Conservation (phyloP, 2,888 invertebrate genomes). For the Microchrysa polita region DNA sequence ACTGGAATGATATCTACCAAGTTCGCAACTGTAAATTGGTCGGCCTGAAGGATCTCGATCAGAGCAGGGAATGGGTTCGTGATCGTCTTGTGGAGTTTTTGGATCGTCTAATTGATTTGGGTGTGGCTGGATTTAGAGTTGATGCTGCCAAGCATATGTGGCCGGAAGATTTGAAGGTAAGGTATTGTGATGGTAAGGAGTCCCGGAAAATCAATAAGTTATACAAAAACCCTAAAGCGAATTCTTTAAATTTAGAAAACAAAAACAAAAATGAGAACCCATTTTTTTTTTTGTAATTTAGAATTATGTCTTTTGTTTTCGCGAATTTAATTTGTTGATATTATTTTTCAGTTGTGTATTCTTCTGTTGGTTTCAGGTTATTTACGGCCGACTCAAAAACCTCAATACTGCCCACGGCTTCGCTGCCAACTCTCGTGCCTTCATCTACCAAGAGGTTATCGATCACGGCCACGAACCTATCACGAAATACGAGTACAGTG, state of each 20-base stretch:
- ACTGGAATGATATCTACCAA: slow-evolving; percentile 73
- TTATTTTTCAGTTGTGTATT: background rate
- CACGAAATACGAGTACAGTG: slow-evolving; percentile 65
- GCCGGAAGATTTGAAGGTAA: slow-evolving; percentile 72
- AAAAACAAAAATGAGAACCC: too few relatives aligned
- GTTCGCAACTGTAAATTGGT: slow-evolving; percentile 77
- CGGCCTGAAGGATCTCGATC: slow-evolving; percentile 81
- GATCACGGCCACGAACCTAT: slow-evolving; percentile 70
- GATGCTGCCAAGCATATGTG: slow-evolving; percentile 83
- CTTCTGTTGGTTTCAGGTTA: slow-evolving; percentile 55
- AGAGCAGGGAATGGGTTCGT: slow-evolving; percentile 72
- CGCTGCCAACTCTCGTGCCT: slow-evolving; percentile 71
- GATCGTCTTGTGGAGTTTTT: slow-evolving; percentile 66
- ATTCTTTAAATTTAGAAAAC: background rate
- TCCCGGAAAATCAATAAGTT: background rate
- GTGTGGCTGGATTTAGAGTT: slow-evolving; percentile 86
- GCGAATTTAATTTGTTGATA: too few relatives aligned
- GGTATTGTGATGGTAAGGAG: too few relatives aligned
- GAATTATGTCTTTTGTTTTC: too few relatives aligned
- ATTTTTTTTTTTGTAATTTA: too few relatives aligned
- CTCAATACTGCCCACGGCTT: slow-evolving; percentile 74
- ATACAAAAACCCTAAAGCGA: background rate
- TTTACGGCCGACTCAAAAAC: slow-evolving; percentile 71
- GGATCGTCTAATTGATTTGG: slow-evolving; percentile 66
- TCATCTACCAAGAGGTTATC: slow-evolving; percentile 80